Base-by-base conservation (phyloP, 2,888 invertebrate genomes). In the Hofmannophila pseudospretella region DNA sequence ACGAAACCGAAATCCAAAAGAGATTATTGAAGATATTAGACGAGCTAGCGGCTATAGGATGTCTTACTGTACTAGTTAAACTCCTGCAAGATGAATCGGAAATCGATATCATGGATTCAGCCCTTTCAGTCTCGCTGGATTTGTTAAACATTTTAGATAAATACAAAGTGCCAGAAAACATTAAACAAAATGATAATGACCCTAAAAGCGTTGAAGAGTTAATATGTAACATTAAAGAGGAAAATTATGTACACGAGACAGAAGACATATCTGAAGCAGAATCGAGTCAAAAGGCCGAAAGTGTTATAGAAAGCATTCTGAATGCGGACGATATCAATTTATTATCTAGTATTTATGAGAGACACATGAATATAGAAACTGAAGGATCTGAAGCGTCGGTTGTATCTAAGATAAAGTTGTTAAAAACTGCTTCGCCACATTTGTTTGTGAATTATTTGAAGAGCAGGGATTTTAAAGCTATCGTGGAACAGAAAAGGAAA, bases 21-120 rank as follows among this genome's bases (percentile, higher is more conserved):
- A 80, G 93, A 39, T 74, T 95, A 2, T 70, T 88, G 7, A 92
- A 91, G 69, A 90, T 91, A 7, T 64, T 95, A 14, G 88, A 90
- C 0, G 91, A 92, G 48, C 68, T 94, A n/a, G 89, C 92, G 0
- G 74, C 88, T 1, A 89, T 90, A 12, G 93, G 92, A 1, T 93
- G 94, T 50, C 81, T 95, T 3, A 91, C 92, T 1, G 91, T 93
- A 1, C 70, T 95, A 25, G 73, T 93, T 0, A 87, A 88, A 34
- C 88, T 93, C 1, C 65, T 94, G 3, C 79, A 90, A 33, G 92
- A 93, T 42, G 91, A 92, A 38, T 90, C 90, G 36, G 93, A 95
- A 67, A 78, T 92, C 0, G 92, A 92, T 54, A 93, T 94, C 0
- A 88, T 92, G 41, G 91, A 90, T 46, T 72, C 81, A 1, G 89